These are phyloP conservation scores for Engystomops pustulosus DNA, from an alignment of 2,113 vertebrate species.

Conservation along the genomic window DNA sequence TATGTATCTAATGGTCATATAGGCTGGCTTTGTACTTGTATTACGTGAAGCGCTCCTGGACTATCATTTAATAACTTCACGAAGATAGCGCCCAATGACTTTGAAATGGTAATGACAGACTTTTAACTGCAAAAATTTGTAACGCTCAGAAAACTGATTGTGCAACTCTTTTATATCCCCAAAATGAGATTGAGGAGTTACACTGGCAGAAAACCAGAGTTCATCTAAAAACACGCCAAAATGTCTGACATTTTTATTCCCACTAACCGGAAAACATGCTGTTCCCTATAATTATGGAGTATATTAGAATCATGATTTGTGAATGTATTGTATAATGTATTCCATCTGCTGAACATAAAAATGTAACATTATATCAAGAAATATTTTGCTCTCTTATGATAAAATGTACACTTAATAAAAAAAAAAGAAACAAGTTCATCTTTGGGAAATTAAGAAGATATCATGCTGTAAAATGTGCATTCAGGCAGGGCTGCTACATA, in stretches of 20 bases:
- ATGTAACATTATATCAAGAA: conserved; percentile 39
- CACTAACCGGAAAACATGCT: conserved; percentile 55
- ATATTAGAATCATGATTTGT: conserved; percentile 54
- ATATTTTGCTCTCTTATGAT: conserved; percentile 39
- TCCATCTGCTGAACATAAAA: conserved; percentile 58
- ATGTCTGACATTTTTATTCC: conserved; percentile 55
- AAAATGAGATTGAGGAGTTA: conserved; percentile 32
- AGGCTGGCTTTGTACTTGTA: not conserved
- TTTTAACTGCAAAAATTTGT: not conserved
- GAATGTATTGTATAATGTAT: conserved; percentile 53
- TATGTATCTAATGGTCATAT: not conserved
- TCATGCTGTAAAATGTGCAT: conserved; percentile 29
- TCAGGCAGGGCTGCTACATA: conserved; percentile 26
- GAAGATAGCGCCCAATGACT: not conserved
- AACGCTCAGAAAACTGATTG: conserved; percentile 5
- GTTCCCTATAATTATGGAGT: conserved; percentile 53
- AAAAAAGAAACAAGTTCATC: conserved; percentile 16
- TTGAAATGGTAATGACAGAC: conserved; percentile 21
- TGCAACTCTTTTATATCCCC: conserved; percentile 17
- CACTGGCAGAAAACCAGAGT: conserved; percentile 54
- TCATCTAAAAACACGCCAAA: conserved; percentile 54
- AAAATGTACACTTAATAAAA: conserved; percentile 40
- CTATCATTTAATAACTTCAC: not conserved
- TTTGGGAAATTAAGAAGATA: conserved; percentile 43
- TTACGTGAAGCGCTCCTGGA: no score